Percentiles rank a stretch among this genome's conserved stretches.
Conservation (phyloP, 2,888 invertebrate genomes). For the Latrodectus elegans region DNA sequence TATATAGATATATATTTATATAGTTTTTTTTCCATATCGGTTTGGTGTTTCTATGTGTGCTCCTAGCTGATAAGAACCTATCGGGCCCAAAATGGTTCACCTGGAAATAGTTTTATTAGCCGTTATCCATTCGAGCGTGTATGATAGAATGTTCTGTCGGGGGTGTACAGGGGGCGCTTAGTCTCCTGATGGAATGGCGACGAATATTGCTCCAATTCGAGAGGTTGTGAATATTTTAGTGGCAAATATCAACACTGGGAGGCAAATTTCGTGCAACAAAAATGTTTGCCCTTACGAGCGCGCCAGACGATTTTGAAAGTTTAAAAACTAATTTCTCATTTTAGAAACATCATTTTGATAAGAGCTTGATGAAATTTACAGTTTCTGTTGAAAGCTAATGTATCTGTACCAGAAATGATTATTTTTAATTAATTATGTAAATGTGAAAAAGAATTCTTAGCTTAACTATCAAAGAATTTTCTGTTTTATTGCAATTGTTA, state of each 20-base stretch:
- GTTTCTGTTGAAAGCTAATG: too few relatives aligned
- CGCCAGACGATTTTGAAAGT: not conserved
- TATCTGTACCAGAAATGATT: too few relatives aligned
- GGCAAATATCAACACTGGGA: not conserved
- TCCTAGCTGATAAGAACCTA: conserved; percentile 41
- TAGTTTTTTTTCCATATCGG: not conserved
- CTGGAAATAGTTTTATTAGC: conserved; percentile 43
- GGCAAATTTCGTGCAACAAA: not conserved
- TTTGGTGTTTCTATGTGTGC: conserved; percentile 28
- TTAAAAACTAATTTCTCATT: not conserved
- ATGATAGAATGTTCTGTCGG: conserved; percentile 34
- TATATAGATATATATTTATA: conserved; percentile 5
- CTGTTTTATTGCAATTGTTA: too few relatives aligned
- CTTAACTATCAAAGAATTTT: too few relatives aligned
- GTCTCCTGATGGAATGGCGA: conserved; percentile 5
- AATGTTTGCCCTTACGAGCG: not conserved
- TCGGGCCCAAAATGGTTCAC: conserved; percentile 35
- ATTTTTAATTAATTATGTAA: too few relatives aligned
- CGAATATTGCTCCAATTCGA: not conserved
- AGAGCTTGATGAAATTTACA: too few relatives aligned
- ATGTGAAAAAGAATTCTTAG: too few relatives aligned
- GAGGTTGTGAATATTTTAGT: conserved; percentile 36
- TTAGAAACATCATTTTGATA: too few relatives aligned
- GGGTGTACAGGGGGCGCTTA: conserved; percentile 9
- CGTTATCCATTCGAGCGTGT: conserved; percentile 30